Evolutionary conservation across 2,888 invertebrate genomes (phyloP), one percentile per base, ranked within the genome.

Genomic region (Zhuqinia jingwanae): DNA sequence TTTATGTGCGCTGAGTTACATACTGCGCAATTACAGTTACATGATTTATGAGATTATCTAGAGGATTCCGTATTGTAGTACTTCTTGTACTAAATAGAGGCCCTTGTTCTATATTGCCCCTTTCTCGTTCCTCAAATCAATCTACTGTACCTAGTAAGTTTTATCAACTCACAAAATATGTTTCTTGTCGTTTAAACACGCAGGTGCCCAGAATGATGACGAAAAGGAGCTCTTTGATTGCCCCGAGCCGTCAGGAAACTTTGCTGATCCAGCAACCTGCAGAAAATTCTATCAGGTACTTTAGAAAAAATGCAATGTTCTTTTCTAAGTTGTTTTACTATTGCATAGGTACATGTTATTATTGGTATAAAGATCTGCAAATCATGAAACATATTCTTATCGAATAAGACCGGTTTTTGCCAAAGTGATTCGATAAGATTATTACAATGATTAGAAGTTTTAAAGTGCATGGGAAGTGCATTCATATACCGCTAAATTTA

Each of bases 241-340:
- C 92, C 97, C 97, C n/a, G 95, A 95, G 92, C 95, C 95, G 68
- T 94, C 95, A 93, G 97, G 96, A 88, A 97, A 97, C 92, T 97
- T 95, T 92, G 97, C 97, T 22, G 97, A 97, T 93, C 97, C 97
- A 13, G 96, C 94, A 68, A 97, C 96, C 45, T 97, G 97, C 92
- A 94, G 96, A 91, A 94, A 96, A 91, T 97, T 97, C 93, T 97
- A 97, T 93, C 97, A 97, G 94, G 97, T 97, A 89, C 47, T 11
- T 73, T 30, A 25, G 65, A n/a, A n/a, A n/a, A n/a, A n/a, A n/a
- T n/a, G n/a, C n/a, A n/a, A n/a, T n/a, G n/a, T n/a, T n/a, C n/a
- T n/a, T n/a, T n/a, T n/a, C n/a, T n/a, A n/a, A n/a, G n/a, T n/a
- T n/a, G n/a, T n/a, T n/a, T n/a, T n/a, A n/a, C n/a, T n/a, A n/a